Percentiles rank a stretch among this genome's conserved stretches.
These are phyloP conservation scores for Danio aesculapii DNA, from an alignment of 2,797 vertebrate genomes.

Conservation along the genomic window DNA sequence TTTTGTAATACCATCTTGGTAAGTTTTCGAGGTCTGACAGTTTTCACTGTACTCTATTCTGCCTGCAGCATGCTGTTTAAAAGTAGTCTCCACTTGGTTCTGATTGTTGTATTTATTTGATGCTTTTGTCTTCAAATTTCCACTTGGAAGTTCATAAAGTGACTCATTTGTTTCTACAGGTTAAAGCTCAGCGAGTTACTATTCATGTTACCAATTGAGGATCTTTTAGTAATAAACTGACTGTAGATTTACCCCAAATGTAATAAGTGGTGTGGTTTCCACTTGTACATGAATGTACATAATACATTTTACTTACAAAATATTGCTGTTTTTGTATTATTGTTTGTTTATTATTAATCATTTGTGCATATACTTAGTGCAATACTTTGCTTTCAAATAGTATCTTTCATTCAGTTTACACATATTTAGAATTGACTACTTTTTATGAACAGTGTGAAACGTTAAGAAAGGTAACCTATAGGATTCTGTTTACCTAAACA, in stretches of 20 bases:
- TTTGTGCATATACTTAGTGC: not conserved
- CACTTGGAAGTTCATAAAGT: constrained; percentile 4
- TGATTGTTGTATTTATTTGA: constrained; percentile 16
- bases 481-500: too few species aligned
- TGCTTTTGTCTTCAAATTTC: constrained; percentile 16
- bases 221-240: constrained; percentile 49
- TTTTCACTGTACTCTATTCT: constrained; percentile 39
- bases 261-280: constrained; percentile 25
- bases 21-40: constrained; percentile 9
- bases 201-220: constrained; percentile 41
- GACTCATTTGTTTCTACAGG: constrained; percentile 21
- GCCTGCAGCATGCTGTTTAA: not conserved
- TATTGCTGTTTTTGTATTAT: constrained; percentile 1
- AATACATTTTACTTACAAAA: constrained; percentile 41
- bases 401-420: too few species aligned
- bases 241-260: constrained; percentile 52
- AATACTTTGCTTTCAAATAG: too few species aligned
- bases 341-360: not conserved
- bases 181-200: constrained; percentile 27
- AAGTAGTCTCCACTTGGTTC: too few species aligned
- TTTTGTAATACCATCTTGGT: constrained; percentile 42
- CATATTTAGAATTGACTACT: too few species aligned
- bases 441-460: too few species aligned
- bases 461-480: too few species aligned
- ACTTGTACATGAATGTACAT: constrained; percentile 44